These are phyloP conservation scores for Rapana venosa DNA, from an alignment of 2,888 invertebrate species.

Conservation along the genomic window DNA sequence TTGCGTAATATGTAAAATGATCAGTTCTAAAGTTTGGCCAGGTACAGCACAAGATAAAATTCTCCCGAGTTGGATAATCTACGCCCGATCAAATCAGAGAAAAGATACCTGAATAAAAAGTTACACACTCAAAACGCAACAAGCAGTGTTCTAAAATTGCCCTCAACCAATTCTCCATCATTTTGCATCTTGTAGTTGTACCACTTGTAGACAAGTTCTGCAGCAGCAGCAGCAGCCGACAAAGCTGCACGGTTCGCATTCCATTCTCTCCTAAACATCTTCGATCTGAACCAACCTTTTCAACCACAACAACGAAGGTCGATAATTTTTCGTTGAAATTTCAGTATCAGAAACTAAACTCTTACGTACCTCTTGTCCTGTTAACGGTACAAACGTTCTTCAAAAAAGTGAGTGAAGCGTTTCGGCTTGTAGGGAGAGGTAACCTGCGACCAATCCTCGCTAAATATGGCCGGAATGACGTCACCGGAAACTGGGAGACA, in stretches of 20 bases:
- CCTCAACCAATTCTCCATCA: slow-evolving; percentile 12
- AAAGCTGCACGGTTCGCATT: neutral
- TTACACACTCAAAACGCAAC: too few relatives aligned
- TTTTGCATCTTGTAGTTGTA: neutral
- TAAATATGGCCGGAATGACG: slow-evolving; percentile 40
- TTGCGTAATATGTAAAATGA: too few relatives aligned
- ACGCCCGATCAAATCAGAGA: too few relatives aligned
- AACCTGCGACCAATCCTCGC: slow-evolving; percentile 34
- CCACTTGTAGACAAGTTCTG: neutral
- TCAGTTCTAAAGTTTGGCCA: too few relatives aligned
- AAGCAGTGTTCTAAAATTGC: neutral
- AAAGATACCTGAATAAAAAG: neutral
- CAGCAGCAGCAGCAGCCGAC: slow-evolving; percentile 28
- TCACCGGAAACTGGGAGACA: slow-evolving; percentile 39
- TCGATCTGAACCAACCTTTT: neutral
- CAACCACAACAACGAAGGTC: neutral
- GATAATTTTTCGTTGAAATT: neutral
- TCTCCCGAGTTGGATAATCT: too few relatives aligned
- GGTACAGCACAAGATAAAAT: too few relatives aligned
- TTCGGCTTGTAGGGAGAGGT: neutral
- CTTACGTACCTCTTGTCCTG: neutral
- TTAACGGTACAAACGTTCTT: neutral
- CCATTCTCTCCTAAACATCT: neutral
- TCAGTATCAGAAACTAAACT: neutral
- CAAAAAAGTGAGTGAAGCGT: neutral